Base-by-base conservation (phyloP, 2,113 vertebrate species). In the Apteryx owenii region DNA sequence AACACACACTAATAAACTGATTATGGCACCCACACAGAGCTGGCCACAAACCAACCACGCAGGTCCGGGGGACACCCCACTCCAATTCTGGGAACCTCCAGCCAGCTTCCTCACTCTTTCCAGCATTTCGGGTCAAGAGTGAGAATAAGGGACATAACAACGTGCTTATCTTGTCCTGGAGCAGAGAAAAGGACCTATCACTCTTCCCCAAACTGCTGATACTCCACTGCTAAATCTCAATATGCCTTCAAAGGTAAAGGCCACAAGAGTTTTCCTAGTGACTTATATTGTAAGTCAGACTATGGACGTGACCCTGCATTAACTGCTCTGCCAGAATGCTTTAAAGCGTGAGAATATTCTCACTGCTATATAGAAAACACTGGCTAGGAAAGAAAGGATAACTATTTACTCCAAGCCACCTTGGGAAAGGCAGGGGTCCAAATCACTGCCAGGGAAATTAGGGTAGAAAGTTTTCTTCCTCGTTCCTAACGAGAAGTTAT, bases 391-490 rank as follows among this genome's bases (percentile, higher is more conserved):
- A 89, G 33, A 29, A 88, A 82, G 46, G 29, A 36, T 12, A 81
- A 33, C 13, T 40, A 20, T 69, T 62, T 70, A 70, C 81, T 25
- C n/a, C 21, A 69, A 70, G 25, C 8, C 48, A 6, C 1, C n/a
- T 0, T 0, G 31, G 20, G 33, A 80, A 93, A 66, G 54, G 38
- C 58, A 81, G 23, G 13, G 29, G 18, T 11, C 79, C 0, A 0
- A 48, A 68, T 36, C 61, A 9, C 25, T 21, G 56, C 66, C 28
- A 62, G n/a, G 53, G 91, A 87, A 73, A 95, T 19, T 1, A 70
- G 36, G 50, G 26, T 33, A 44, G 23, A 60, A 96, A 95, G 68
- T 95, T 88, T 90, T 69, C 38, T 31, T 88, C 61, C 22, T 44
- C 10, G 1, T 29, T 19, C 19, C 26, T 28, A 42, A 56, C 17